Evolutionary conservation across 2,113 vertebrate genomes (phyloP).

Genomic region (Oncorhynchus mykiss): DNA sequence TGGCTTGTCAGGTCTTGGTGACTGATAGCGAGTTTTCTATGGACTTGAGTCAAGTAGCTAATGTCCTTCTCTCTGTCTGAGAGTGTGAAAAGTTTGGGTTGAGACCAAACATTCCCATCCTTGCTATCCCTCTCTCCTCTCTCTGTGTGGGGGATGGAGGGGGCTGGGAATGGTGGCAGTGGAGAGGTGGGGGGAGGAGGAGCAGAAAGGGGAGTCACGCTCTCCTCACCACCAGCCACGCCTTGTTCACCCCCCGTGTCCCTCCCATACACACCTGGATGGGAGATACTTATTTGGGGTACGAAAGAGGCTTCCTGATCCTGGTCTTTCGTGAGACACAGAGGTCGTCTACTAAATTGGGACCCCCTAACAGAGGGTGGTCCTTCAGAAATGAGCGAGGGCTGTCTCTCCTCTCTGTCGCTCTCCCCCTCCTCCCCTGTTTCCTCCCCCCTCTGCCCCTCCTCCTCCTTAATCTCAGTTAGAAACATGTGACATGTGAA

Average conservation of each 20-base stretch:
- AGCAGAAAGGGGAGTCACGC: slow-evolving; percentile 34
- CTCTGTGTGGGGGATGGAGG: slow-evolving; percentile 17
- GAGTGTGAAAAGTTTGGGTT: slow-evolving; percentile 12
- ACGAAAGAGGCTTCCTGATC: slow-evolving; percentile 18
- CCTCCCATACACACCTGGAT: slow-evolving; percentile 19
- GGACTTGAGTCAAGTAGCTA: neutral
- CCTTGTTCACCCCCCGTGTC: slow-evolving; percentile 11
- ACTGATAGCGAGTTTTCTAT: slow-evolving; percentile 3
- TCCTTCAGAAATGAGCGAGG: slow-evolving; percentile 26
- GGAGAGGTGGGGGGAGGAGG: slow-evolving; percentile 52
- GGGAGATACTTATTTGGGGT: slow-evolving; percentile 1
- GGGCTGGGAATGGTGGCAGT: slow-evolving; percentile 30
- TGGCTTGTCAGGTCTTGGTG: slow-evolving; percentile 11
- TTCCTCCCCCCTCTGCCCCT: slow-evolving; percentile 10
- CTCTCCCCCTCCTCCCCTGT: slow-evolving; percentile 11
- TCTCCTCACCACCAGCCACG: slow-evolving; percentile 4
- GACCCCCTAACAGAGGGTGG: slow-evolving; percentile 13
- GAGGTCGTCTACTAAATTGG: slow-evolving; percentile 14
- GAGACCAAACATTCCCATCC: slow-evolving; percentile 1
- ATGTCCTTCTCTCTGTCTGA: neutral
- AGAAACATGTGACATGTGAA: slow-evolving; percentile 61
- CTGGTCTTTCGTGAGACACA: slow-evolving; percentile 17
- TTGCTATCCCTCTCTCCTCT: neutral
- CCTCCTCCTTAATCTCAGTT: slow-evolving; percentile 21
- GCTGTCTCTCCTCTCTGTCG: slow-evolving; percentile 2